Percentiles rank a stretch among this genome's conserved stretches.
phyloP scores from a whole-genome alignment of 2,797 vertebrate genomes.

The Chaetophractus vellerosus region DNA sequence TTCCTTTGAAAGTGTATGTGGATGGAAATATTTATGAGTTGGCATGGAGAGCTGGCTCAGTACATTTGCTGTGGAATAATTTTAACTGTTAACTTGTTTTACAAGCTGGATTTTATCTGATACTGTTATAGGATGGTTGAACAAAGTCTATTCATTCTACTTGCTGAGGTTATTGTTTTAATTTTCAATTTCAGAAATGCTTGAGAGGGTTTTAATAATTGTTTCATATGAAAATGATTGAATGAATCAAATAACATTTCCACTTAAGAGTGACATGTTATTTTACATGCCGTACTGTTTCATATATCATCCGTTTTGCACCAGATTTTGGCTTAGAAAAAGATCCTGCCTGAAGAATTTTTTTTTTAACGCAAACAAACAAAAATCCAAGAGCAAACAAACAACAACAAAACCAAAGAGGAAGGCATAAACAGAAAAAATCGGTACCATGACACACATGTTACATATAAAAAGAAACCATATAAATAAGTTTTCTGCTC shows the following conservation, averaged over 20 bases:
- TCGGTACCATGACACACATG: slow-evolving; percentile 51
- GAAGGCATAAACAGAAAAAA: slow-evolving; percentile 88
- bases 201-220: slow-evolving; percentile 71
- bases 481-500: slow-evolving; percentile 47
- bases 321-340: slow-evolving; percentile 91
- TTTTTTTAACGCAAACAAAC: slow-evolving; percentile 88
- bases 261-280: slow-evolving; percentile 15
- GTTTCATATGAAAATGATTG: slow-evolving; percentile 44
- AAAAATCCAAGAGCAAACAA: slow-evolving; percentile 90
- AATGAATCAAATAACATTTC: slow-evolving; percentile 63
- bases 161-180: slow-evolving; percentile 25
- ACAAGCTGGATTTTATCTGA: slow-evolving; percentile 57
- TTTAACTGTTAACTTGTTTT: slow-evolving; percentile 65
- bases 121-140: slow-evolving; percentile 4
- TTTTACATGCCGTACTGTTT: slow-evolving; percentile 40
- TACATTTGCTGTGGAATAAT: slow-evolving; percentile 33
- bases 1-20: slow-evolving; percentile 71
- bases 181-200: slow-evolving; percentile 64
- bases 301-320: slow-evolving; percentile 84
- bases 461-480: slow-evolving; percentile 50
- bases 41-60: neutral
- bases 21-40: slow-evolving; percentile 65
- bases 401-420: slow-evolving; percentile 61
- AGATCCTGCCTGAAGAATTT: slow-evolving; percentile 88
- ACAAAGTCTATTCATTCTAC: slow-evolving; percentile 35